A percentile compares a stretch with the other conserved stretches of the same genome.
Evolutionary conservation across 2,113 vertebrate species (phyloP).

Genomic region (Crotalus horridus): DNA sequence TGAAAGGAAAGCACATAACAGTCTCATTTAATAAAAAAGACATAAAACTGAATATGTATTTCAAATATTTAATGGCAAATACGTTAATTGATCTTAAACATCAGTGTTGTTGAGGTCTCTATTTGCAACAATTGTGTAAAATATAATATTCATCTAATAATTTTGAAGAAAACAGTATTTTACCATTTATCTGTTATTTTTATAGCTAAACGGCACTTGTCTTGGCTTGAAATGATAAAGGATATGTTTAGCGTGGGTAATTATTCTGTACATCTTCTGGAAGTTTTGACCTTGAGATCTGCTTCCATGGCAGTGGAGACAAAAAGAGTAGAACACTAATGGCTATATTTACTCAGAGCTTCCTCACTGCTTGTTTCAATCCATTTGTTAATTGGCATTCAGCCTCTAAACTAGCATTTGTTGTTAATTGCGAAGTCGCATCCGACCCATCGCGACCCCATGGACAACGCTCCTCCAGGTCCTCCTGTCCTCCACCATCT

Average conservation of each 20-base stretch:
- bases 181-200: background rate
- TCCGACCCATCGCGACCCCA: no score
- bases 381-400: background rate
- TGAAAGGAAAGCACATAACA: background rate
- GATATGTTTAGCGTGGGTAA: background rate
- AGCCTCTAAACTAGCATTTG: background rate
- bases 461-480: no score
- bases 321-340: background rate
- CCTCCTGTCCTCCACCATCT: no score
- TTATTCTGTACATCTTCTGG: background rate
- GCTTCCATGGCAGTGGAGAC: background rate
- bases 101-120: background rate
- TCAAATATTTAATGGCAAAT: background rate
- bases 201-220: background rate
- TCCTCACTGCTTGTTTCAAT: background rate
- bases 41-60: background rate
- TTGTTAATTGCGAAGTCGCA: no score
- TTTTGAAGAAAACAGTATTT: background rate
- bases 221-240: background rate
- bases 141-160: background rate
- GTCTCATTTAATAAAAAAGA: background rate
- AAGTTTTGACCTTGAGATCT: background rate
- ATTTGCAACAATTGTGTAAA: background rate
- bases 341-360: background rate
- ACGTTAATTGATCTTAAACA: background rate